These are phyloP conservation scores for Desmodus rotundus DNA, from an alignment of 2,113 vertebrate species.

Conservation along the genomic window DNA sequence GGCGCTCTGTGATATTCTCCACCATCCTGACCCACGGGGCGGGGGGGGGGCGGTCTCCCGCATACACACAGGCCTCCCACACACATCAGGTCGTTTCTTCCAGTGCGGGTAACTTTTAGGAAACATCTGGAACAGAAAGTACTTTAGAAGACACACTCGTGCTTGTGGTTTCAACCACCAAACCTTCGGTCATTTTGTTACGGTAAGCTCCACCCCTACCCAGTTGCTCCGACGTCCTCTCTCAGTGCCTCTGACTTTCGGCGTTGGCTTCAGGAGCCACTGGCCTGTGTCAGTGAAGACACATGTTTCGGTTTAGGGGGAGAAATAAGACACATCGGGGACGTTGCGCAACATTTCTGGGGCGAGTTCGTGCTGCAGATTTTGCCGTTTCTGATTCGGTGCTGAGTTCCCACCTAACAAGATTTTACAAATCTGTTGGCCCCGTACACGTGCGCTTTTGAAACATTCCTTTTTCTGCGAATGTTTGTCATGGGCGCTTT, in stretches of 20 bases:
- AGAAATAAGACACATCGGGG: conserved; percentile 62
- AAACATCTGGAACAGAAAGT: background rate
- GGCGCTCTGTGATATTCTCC: background rate
- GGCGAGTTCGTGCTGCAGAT: conserved; percentile 38
- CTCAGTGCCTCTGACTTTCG: conserved; percentile 40
- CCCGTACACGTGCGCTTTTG: background rate
- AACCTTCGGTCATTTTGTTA: background rate
- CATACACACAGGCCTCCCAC: background rate
- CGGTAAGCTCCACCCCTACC: background rate
- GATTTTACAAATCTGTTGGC: conserved; percentile 24
- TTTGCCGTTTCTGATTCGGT: conserved; percentile 59
- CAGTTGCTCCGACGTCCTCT: background rate
- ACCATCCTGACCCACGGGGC: background rate
- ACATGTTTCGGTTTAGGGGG: conserved; percentile 71
- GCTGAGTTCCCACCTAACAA: conserved; percentile 55
- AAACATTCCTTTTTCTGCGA: background rate
- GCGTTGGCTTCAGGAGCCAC: conserved; percentile 50
- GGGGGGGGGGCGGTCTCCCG: background rate
- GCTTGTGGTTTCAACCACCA: background rate
- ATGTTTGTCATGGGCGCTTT: background rate
- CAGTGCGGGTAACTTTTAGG: background rate
- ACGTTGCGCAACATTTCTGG: conserved; percentile 68
- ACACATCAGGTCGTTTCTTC: background rate
- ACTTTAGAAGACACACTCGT: background rate
- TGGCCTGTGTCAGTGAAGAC: conserved; percentile 55